A percentile compares a stretch with the other conserved stretches of the same genome.
phyloP scores from a whole-genome alignment of 1,140 invertebrate genomes.

The Panagrolaimus sp. region DNA sequence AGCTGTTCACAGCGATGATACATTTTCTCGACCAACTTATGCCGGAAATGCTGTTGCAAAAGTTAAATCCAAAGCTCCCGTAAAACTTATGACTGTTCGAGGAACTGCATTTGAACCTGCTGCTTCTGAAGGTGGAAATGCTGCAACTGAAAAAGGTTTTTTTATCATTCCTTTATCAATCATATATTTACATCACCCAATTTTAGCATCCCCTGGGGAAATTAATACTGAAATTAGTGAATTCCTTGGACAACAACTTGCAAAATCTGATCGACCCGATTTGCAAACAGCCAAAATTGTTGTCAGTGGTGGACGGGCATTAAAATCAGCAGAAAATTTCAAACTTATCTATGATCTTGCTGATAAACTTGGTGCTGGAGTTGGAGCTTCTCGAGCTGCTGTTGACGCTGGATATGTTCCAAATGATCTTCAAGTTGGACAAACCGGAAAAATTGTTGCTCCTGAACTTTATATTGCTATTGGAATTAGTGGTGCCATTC shows the following conservation, averaged over 20 bases:
- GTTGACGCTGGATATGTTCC: constrained; percentile 96
- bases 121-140: constrained; percentile 47
- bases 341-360: constrained; percentile 89
- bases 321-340: constrained; percentile 97
- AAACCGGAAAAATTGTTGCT: constrained; percentile 98
- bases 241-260: constrained; percentile 83
- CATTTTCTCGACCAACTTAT: constrained; percentile 91
- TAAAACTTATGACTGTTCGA: constrained; percentile 85
- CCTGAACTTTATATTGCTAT: constrained; percentile 95
- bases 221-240: constrained; percentile 71
- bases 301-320: constrained; percentile 82
- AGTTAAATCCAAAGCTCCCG: constrained; percentile 68
- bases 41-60: constrained; percentile 89
- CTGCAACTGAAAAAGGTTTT: constrained; percentile 40
- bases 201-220: constrained; percentile 63
- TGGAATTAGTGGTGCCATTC: constrained; percentile 97
- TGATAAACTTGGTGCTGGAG: constrained; percentile 91
- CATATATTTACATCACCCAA: constrained; percentile 44
- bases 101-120: constrained; percentile 75
- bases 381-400: constrained; percentile 96
- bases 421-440: constrained; percentile 97
- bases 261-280: constrained; percentile 92
- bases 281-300: constrained; percentile 82
- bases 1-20: constrained; percentile 80
- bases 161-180: no score